These are phyloP conservation scores for Oscheius onirici DNA, from an alignment of 2,888 invertebrate genomes.

Conservation along the genomic window DNA sequence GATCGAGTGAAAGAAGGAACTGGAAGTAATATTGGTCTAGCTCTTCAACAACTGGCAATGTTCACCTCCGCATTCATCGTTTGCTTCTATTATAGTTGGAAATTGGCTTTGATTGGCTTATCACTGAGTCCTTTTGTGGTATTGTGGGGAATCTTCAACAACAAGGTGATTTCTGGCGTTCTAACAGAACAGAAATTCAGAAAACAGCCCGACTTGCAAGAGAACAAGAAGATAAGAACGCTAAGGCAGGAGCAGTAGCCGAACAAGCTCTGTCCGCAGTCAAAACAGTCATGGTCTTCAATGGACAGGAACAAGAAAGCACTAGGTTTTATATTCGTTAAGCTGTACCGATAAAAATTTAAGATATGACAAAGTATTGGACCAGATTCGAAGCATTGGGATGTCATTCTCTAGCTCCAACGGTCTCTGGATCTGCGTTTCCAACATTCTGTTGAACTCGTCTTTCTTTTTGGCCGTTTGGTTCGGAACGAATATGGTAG, in stretches of 20 bases:
- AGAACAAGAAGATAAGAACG: slow-evolving; percentile 27
- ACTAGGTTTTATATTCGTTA: no score
- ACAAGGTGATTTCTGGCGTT: slow-evolving; percentile 10
- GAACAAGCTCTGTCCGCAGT: slow-evolving; percentile 51
- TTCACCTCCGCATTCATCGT: slow-evolving; percentile 39
- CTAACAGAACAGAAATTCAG: not conserved
- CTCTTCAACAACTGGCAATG: not conserved
- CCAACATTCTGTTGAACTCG: slow-evolving; percentile 62
- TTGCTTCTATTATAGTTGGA: slow-evolving; percentile 62
- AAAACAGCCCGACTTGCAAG: not conserved
- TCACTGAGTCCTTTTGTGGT: slow-evolving; percentile 67
- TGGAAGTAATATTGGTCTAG: slow-evolving; percentile 49
- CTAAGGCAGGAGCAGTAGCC: slow-evolving; percentile 40
- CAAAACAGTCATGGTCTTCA: slow-evolving; percentile 52
- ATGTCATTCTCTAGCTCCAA: slow-evolving; percentile 54
- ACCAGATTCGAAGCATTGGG: slow-evolving; percentile 41
- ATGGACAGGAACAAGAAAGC: slow-evolving; percentile 51
- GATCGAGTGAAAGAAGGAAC: slow-evolving; percentile 68
- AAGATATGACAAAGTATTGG: not conserved
- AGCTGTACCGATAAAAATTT: no score
- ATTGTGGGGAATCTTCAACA: slow-evolving; percentile 41
- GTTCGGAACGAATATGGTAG: slow-evolving; percentile 53
- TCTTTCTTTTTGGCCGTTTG: slow-evolving; percentile 65
- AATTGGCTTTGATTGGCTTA: slow-evolving; percentile 65
- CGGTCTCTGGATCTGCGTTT: slow-evolving; percentile 68